Evolutionary conservation across 1,140 invertebrate species (phyloP), one percentile per base, ranked within the genome.

Genomic region (Heliothis virescens): DNA sequence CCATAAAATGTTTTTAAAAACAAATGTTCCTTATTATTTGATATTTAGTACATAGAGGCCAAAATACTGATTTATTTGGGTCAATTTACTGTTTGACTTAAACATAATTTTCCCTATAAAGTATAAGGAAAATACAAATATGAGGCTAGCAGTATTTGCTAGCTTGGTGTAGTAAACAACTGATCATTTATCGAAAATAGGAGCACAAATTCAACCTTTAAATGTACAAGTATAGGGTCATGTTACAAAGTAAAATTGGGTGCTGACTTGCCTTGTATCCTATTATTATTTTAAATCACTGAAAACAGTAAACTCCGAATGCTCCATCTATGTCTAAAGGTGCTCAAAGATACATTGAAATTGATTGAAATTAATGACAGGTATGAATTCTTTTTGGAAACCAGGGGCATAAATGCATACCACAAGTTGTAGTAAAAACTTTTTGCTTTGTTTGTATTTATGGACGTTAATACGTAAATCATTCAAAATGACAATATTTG

Each of bases 361-460:
- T 41, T 41, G 9, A 41, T 41, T 41, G 34, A 41, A 41, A 5
- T 41, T 41, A 41, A 41, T 41, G 34, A 41, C 34, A 41, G 18
- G 18, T 59, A 5, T 13, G 13, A 48, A 48, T 48, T 65, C 63
- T 48, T 41, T 67, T 41, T 21, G 41, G 34, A 48, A 67, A 67
- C 48, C 41, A 34, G 21, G 34, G 34, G 62, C 62, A 65, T 18
- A 26, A 62, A 62, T 29, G 21, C 18, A 13, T 41, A 10, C 2
- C 29, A 57, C 18, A 67, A 48, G 63, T 52, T 48, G 7, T 47
- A 48, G 55, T 57, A 57, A 55, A 72, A 72, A 72, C 52, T 72
- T 57, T 16, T 57, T 72, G 69, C 52, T 72, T 57, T 57, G 52
- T 72, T 72, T 72, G 69, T 72, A 72, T 72, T 72, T 72, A 72